Base-by-base conservation (phyloP, 2,113 vertebrate species). In the Lates calcarifer region DNA sequence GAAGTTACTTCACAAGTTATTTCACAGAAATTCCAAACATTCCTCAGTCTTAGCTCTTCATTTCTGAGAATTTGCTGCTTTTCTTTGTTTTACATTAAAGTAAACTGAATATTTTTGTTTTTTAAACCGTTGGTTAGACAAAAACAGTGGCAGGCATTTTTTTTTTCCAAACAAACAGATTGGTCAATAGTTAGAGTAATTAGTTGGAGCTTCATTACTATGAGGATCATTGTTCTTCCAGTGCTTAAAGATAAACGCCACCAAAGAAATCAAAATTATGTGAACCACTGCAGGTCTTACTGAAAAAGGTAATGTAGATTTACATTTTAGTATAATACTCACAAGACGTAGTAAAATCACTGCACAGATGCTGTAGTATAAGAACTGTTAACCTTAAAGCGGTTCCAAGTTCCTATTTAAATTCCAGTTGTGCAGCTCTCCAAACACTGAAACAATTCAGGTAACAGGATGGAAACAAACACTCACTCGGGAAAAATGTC, bases 401-500 rank as follows among this genome's bases (percentile, higher is more conserved):
- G 3, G 20, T 68, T 81, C 35, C 45, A 53, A 29, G 24, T 41
- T 79, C 45, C 55, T 29, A 60, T 78, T 87, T 28, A 67, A 74
- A 80, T 85, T 73, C 63, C 78, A 62, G 74, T 74, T 56, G 37
- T 66, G 63, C 53, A 60, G 51, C 47, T 71, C 37, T 77, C 39
- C 41, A 72, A 84, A 82, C 63, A 66, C 33, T 37, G 14, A 78
- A 89, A 76, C 65, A 66, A 61, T 74, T 57, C 72, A 80, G 76
- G 51, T 78, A 73, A 68, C 35, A 29, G 49, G 39, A 81, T 74
- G 71, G 82, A 83, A 86, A 89, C 64, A 78, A 81, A 77, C 66
- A 64, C 75, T 87, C 76, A 71, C 10, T 14, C 55, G 43, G 82
- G 76, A 62, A 82, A 78, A 77, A 77, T 58, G 74, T 75, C 72